Base-by-base conservation (phyloP, 2,888 invertebrate species). In the Tricholauxania praeusta region DNA sequence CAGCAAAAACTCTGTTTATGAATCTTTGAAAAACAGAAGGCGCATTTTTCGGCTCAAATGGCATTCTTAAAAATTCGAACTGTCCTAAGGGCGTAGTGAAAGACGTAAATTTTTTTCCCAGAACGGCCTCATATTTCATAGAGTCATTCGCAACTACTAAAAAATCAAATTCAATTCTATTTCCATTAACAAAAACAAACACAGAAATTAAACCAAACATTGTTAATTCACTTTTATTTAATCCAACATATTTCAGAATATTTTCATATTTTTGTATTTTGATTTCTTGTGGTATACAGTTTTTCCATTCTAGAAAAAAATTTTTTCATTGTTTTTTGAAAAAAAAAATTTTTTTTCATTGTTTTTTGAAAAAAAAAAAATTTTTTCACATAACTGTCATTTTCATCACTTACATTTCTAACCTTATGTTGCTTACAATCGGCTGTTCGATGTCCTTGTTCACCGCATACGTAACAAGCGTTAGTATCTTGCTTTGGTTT, bases 201-300 rank as follows among this genome's bases (percentile, higher is more conserved):
- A 73, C 59, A 48, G 49, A 62, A 75, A 69, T 59, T 64, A 14
- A 39, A 73, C 74, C 55, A 65, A 53, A 63, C 73, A 65, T 22
- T 64, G 32, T 48, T 48, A 75, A 57, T 72, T 70, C 12, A 60
- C 72, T 77, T 74, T 76, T 65, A 75, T 76, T 76, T 5, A 77
- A 68, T 4, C 72, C 75, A 66, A 67, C 67, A 48, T 64, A 77
- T 28, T 22, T 67, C 32, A 19, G n/a, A 70, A 62, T 28, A 22
- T 55, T 57, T 70, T 67, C 3, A 22, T 22, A 22, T 22, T 22
- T 22, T 22, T 22, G 22, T 22, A 22, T 65, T n/a, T 71, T 71
- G 12, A 66, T 60, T 15, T 51, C 53, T 59, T 59, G 68, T 14
- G 73, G 69, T 28, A 78, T 12, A 12, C 52, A 66, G 15, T 73